These are phyloP conservation scores for Epizoanthus illoricatus DNA, from an alignment of 92 coral and sea anemone species.

Conservation along the genomic window DNA sequence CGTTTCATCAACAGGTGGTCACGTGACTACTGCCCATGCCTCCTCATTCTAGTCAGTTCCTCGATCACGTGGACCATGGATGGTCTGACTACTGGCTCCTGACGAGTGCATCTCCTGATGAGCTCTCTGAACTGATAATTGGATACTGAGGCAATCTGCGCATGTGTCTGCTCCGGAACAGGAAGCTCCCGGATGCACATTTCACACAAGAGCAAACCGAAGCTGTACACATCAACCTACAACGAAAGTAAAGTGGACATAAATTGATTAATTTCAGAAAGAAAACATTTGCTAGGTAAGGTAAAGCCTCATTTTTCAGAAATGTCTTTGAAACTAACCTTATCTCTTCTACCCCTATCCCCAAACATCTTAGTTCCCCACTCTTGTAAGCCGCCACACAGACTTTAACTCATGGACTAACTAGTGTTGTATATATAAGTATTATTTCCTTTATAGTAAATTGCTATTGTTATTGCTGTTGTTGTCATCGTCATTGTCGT, in stretches of 20 bases:
- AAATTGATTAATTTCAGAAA: too few relatives aligned
- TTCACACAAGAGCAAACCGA: conserved; percentile 76
- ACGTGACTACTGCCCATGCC: background rate
- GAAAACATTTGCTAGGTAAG: background rate
- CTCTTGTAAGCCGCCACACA: too few relatives aligned
- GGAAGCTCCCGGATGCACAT: conserved; percentile 78
- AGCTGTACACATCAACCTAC: conserved; percentile 84
- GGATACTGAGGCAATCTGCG: conserved; percentile 69
- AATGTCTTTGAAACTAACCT: background rate
- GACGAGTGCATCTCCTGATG: conserved; percentile 53
- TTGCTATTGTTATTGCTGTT: too few relatives aligned
- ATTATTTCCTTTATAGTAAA: too few relatives aligned
- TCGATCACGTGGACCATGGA: conserved; percentile 13
- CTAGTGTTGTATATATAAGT: too few relatives aligned
- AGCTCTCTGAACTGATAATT: conserved; percentile 58
- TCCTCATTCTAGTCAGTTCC: background rate
- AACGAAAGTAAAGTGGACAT: background rate
- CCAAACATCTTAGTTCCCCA: too few relatives aligned
- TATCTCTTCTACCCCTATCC: too few relatives aligned
- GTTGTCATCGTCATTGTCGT: too few relatives aligned
- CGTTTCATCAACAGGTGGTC: background rate
- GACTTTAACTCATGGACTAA: too few relatives aligned
- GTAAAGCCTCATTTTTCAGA: background rate
- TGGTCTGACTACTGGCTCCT: conserved; percentile 55
- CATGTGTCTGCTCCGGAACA: conserved; percentile 50